phyloP scores from a whole-genome alignment of 2,888 invertebrate species.

The Pollenia amentaria region DNA sequence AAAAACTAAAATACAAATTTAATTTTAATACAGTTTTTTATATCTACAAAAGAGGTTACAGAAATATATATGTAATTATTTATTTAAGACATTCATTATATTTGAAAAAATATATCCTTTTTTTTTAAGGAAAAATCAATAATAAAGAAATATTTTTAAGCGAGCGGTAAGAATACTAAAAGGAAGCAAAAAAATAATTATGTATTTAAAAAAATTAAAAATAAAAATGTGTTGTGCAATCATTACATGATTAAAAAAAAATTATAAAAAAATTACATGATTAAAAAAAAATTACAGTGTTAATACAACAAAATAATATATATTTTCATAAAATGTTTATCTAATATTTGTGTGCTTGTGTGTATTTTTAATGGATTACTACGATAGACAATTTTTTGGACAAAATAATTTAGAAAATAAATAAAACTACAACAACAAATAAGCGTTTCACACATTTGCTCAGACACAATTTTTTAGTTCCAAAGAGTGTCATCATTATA shows the following conservation, averaged over 20 bases:
- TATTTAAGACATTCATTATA: constrained; percentile 9
- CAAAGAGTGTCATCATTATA: constrained; percentile 40
- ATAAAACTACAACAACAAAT: constrained; percentile 33
- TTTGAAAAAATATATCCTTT: background rate
- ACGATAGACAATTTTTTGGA: constrained; percentile 2
- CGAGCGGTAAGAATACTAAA: constrained; percentile 36
- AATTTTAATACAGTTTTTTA: constrained; percentile 27
- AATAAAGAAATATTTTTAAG: background rate
- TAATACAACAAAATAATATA: background rate
- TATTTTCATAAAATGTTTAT: background rate
- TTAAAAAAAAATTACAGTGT: constrained; percentile 17
- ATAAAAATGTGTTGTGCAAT: constrained; percentile 71
- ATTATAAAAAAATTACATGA: constrained; percentile 1
- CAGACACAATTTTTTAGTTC: constrained; percentile 14
- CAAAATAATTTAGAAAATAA: constrained; percentile 22
- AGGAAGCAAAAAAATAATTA: constrained; percentile 6
- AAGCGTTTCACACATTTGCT: constrained; percentile 16
- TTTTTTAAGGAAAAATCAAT: constrained; percentile 16
- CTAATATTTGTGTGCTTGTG: constrained; percentile 22
- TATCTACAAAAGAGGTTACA: constrained; percentile 45
- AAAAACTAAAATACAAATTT: constrained; percentile 37
- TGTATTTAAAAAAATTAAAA: constrained; percentile 4
- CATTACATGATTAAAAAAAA: constrained; percentile 68
- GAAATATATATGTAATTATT: constrained; percentile 29
- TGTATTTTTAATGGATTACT: constrained; percentile 16